phyloP scores from a whole-genome alignment of 2,113 vertebrate species.

The Hypomesus transpacificus region DNA sequence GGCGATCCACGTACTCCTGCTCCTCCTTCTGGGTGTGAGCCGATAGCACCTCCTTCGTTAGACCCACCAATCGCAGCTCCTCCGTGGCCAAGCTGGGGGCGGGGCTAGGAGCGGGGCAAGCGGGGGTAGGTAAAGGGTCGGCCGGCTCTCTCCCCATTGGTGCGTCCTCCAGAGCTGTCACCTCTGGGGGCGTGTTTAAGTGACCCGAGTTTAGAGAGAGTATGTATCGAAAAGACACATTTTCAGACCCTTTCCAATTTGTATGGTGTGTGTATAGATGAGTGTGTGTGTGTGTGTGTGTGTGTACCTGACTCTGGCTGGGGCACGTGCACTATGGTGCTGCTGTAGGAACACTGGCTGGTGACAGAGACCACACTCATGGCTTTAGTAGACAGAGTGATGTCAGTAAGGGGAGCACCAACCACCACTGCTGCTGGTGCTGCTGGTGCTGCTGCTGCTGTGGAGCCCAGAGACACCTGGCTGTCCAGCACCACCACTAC shows the following conservation, averaged over 20 bases:
- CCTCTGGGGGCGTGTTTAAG: slow-evolving; percentile 60
- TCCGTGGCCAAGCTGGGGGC: slow-evolving; percentile 50
- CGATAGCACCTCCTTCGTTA: slow-evolving; percentile 81
- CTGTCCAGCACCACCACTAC: slow-evolving; percentile 59
- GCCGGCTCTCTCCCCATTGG: slow-evolving; percentile 69
- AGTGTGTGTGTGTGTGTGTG: not conserved
- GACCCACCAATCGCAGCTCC: slow-evolving; percentile 69
- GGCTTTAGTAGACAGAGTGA: slow-evolving; percentile 74
- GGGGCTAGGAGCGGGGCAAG: slow-evolving; percentile 47
- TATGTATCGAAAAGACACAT: not conserved
- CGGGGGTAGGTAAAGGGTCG: slow-evolving; percentile 58
- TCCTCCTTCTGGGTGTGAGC: slow-evolving; percentile 89
- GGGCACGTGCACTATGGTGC: slow-evolving; percentile 79
- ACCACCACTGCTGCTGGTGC: slow-evolving; percentile 61
- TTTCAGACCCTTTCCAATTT: not conserved
- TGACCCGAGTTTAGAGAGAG: not conserved
- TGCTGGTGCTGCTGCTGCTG: slow-evolving; percentile 53
- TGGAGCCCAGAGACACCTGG: slow-evolving; percentile 50
- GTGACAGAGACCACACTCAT: slow-evolving; percentile 79
- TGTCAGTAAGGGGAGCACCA: slow-evolving; percentile 70
- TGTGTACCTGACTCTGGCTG: slow-evolving; percentile 80
- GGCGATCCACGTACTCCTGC: slow-evolving; percentile 81
- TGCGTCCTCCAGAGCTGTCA: slow-evolving; percentile 74
- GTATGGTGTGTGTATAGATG: too few relatives aligned
- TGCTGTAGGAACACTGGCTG: slow-evolving; percentile 87